Conservation (phyloP, 2,888 invertebrate species). For the Mycalesis mineus region DNA sequence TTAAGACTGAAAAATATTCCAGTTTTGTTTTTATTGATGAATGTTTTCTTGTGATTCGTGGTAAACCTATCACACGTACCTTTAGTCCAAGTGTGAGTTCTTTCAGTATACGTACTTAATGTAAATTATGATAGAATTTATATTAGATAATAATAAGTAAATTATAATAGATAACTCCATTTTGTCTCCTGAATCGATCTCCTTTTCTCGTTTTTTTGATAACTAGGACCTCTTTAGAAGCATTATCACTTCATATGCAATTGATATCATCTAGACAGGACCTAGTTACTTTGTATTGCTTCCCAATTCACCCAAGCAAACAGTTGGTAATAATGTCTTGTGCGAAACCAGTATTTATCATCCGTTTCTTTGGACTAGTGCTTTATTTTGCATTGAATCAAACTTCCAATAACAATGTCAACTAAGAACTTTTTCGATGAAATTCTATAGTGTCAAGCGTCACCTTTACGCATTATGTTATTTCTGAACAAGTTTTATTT, state of each 20-base stretch:
- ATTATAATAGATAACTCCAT: slow-evolving; percentile 64
- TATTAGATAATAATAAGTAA: slow-evolving; percentile 77
- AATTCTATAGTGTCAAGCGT: too few relatives aligned
- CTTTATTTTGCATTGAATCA: too few relatives aligned
- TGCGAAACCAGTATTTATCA: background rate
- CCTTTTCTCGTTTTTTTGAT: slow-evolving; percentile 12
- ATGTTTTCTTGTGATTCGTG: slow-evolving; percentile 52
- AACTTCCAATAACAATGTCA: too few relatives aligned
- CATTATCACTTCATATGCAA: slow-evolving; percentile 24
- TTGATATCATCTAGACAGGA: slow-evolving; percentile 44
- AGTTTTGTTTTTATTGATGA: slow-evolving; percentile 60
- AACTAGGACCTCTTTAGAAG: slow-evolving; percentile 55
- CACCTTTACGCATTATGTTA: too few relatives aligned
- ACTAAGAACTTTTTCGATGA: too few relatives aligned
- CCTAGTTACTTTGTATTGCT: slow-evolving; percentile 34
- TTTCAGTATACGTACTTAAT: slow-evolving; percentile 79
- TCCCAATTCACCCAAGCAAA: background rate
- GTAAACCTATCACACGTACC: slow-evolving; percentile 59
- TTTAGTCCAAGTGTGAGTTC: slow-evolving; percentile 74
- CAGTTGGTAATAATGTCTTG: too few relatives aligned
- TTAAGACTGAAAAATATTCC: slow-evolving; percentile 76
- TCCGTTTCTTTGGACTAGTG: too few relatives aligned
- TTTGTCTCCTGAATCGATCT: slow-evolving; percentile 62
- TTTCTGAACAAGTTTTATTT: too few relatives aligned
- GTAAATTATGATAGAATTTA: slow-evolving; percentile 77